phyloP scores from a whole-genome alignment of 2,888 invertebrate genomes.

The Pterobdella sp. region DNA sequence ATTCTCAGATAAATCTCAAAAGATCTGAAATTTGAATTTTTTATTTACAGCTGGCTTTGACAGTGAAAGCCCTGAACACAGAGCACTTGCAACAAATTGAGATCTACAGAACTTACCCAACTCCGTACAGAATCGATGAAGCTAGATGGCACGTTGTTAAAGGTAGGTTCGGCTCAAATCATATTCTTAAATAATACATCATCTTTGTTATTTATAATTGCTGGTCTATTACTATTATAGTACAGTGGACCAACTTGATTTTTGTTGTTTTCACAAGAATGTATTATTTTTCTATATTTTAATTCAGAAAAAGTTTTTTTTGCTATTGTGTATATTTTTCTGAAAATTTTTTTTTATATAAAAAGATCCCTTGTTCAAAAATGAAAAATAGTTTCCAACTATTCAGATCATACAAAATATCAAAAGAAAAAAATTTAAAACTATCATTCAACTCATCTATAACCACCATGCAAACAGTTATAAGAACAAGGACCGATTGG shows the following conservation, averaged over 20 bases:
- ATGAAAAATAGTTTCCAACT: no score
- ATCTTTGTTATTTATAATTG: neutral
- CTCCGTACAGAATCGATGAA: conserved; percentile 33
- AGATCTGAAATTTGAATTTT: neutral
- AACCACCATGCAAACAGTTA: conserved; percentile 5
- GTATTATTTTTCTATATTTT: no score
- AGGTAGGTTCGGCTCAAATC: conserved; percentile 29
- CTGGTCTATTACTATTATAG: neutral
- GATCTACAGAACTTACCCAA: conserved; percentile 34
- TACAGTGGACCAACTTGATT: no score
- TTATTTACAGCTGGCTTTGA: conserved; percentile 32
- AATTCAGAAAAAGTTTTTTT: no score
- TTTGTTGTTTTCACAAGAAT: no score
- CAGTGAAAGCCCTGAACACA: conserved; percentile 33
- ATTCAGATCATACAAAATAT: no score
- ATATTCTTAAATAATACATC: neutral
- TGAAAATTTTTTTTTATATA: no score
- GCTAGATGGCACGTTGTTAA: conserved; percentile 32
- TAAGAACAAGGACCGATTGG: conserved; percentile 23
- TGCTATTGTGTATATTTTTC: no score
- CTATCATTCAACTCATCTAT: neutral
- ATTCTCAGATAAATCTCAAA: neutral
- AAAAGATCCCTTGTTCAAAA: no score
- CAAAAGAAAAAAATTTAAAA: no score
- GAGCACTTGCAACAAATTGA: conserved; percentile 35